These are phyloP conservation scores for Actinernus sp. DNA, from an alignment of 92 coral and sea anemone genomes.

Conservation along the genomic window DNA sequence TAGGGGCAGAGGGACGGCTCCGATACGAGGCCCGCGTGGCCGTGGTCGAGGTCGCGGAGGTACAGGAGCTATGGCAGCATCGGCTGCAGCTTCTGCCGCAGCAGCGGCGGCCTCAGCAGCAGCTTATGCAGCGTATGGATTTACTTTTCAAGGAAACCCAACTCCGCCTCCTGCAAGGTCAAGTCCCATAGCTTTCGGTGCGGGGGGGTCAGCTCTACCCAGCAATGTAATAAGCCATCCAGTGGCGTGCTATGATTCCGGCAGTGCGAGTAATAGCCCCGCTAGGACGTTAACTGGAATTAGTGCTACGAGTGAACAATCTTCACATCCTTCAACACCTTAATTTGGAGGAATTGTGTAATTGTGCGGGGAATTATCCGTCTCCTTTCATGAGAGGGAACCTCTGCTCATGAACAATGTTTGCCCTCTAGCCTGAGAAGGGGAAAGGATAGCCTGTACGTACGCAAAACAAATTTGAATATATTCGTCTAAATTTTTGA, in stretches of 20 bases:
- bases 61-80: constrained; percentile 96
- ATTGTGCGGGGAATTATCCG: too few relatives aligned
- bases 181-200: constrained; percentile 96
- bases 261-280: constrained; percentile 48
- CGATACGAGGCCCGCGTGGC: constrained; percentile 84
- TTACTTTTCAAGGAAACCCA: constrained; percentile 90
- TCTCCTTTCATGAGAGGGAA: too few relatives aligned
- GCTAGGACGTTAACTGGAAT: constrained; percentile 21
- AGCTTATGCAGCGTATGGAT: constrained; percentile 97
- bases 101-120: constrained; percentile 99
- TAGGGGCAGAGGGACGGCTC: constrained; percentile 82
- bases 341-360: too few relatives aligned
- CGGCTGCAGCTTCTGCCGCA: constrained; percentile 99
- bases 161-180: constrained; percentile 91
- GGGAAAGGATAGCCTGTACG: too few relatives aligned
- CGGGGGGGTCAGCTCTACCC: constrained; percentile 68
- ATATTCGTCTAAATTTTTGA: too few relatives aligned
- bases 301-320: too few relatives aligned
- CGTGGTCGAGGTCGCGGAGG: constrained; percentile 97
- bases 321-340: too few relatives aligned
- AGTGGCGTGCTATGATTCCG: constrained; percentile 81
- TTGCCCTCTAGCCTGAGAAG: too few relatives aligned
- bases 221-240: constrained; percentile 75
- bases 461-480: too few relatives aligned
- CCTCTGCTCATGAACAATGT: too few relatives aligned